Conservation (phyloP, 2,888 invertebrate genomes). For the Troilus luridus region DNA sequence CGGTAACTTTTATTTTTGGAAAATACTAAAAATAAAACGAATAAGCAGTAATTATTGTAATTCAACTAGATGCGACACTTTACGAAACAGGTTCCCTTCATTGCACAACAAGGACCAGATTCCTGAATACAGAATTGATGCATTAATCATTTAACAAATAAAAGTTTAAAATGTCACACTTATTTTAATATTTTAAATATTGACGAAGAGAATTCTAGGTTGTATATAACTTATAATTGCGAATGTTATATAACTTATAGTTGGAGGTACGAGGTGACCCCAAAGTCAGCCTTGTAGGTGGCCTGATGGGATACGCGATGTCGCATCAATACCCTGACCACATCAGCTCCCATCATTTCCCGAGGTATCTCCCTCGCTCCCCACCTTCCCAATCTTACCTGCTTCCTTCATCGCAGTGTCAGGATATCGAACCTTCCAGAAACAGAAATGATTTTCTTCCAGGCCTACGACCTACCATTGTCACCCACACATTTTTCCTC, state of each 20-base stretch:
- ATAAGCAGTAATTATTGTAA: too few species aligned
- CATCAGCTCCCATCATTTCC: neutral
- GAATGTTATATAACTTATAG: too few species aligned
- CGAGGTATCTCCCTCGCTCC: neutral
- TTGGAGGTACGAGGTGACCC: neutral
- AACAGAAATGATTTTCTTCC: neutral
- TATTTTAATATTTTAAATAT: neutral
- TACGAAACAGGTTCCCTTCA: too few species aligned
- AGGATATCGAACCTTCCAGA: neutral
- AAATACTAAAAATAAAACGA: too few species aligned
- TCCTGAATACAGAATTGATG: too few species aligned
- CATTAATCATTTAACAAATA: too few species aligned
- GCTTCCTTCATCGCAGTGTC: conserved; percentile 10
- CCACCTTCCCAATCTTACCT: neutral
- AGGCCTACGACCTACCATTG: neutral
- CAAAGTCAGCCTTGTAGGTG: neutral
- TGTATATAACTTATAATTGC: neutral
- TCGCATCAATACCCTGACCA: conserved; percentile 6
- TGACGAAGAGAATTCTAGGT: neutral
- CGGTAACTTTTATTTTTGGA: too few species aligned
- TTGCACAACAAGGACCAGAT: too few species aligned
- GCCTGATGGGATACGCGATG: neutral
- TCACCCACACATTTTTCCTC: neutral
- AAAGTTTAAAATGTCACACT: too few species aligned
- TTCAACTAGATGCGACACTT: too few species aligned